phyloP scores from a whole-genome alignment of 2,888 invertebrate genomes.

The Epicampocera succincta region DNA sequence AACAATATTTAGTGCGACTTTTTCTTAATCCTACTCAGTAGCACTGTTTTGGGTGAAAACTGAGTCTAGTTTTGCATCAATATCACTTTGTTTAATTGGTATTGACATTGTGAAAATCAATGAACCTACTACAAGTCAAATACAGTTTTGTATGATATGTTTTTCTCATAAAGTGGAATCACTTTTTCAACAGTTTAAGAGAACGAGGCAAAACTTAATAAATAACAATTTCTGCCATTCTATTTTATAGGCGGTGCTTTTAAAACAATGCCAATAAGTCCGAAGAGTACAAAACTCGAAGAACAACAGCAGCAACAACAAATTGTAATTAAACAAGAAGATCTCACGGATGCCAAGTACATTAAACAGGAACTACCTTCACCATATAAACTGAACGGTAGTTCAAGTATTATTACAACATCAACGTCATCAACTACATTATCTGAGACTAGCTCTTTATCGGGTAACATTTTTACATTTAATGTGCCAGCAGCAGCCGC shows the following conservation, averaged over 20 bases:
- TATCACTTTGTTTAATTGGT: too few species aligned
- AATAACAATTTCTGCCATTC: background rate
- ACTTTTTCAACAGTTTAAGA: too few species aligned
- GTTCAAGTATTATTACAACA: slow-evolving; percentile 47
- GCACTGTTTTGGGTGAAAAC: too few species aligned
- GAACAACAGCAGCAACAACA: slow-evolving; percentile 72
- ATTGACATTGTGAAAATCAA: too few species aligned
- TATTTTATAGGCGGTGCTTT: slow-evolving; percentile 89
- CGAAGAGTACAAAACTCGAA: slow-evolving; percentile 82
- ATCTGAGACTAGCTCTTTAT: slow-evolving; percentile 31
- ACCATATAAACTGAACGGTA: slow-evolving; percentile 77
- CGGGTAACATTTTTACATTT: slow-evolving; percentile 78
- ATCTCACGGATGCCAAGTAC: slow-evolving; percentile 76
- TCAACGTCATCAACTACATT: slow-evolving; percentile 46
- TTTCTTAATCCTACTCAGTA: too few species aligned
- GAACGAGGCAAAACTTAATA: background rate
- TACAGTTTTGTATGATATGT: too few species aligned
- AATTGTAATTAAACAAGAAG: slow-evolving; percentile 70
- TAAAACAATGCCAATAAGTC: slow-evolving; percentile 89
- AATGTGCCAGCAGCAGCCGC: slow-evolving; percentile 78
- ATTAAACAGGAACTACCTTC: slow-evolving; percentile 81
- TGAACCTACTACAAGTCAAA: too few species aligned
- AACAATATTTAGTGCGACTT: too few species aligned
- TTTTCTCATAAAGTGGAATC: too few species aligned
- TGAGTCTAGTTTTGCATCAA: too few species aligned